phyloP scores from a whole-genome alignment of 2,797 vertebrate genomes.

The Onychomys leucogaster region DNA sequence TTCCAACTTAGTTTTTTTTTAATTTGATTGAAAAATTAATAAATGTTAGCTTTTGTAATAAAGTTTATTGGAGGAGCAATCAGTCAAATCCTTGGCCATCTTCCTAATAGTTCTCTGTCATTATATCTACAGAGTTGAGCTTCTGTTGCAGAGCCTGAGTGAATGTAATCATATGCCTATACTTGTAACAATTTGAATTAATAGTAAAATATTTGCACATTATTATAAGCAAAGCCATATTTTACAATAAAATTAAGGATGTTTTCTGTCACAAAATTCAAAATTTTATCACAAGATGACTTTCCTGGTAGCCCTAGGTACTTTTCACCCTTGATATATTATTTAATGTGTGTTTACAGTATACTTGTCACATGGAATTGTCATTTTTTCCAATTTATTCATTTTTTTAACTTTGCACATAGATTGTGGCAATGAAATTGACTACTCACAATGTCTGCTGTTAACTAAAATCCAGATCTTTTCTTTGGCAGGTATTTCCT shows the following conservation, averaged over 20 bases:
- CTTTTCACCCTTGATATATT: not conserved
- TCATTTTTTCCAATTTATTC: not conserved
- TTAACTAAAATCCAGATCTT: not conserved
- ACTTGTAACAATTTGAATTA: not conserved
- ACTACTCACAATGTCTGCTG: not conserved
- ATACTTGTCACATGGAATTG: not conserved
- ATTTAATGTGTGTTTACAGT: not conserved
- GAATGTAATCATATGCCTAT: not conserved
- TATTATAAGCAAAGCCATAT: not conserved
- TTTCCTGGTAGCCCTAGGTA: not conserved
- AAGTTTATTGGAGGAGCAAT: not conserved
- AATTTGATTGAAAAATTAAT: not conserved
- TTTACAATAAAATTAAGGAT: not conserved
- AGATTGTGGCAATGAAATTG: not conserved
- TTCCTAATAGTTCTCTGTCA: not conserved
- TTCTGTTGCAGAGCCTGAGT: not conserved
- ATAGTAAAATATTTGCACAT: not conserved
- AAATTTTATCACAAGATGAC: not conserved
- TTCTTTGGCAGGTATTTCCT: not conserved
- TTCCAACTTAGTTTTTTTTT: slow-evolving; percentile 1
- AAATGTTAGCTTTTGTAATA: not conserved
- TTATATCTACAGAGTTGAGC: not conserved
- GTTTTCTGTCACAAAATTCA: not conserved
- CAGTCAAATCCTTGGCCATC: not conserved
- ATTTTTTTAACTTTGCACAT: not conserved